Evolutionary conservation across 2,888 invertebrate genomes (phyloP).

Genomic region (Drosophila nr. perissopoda): DNA sequence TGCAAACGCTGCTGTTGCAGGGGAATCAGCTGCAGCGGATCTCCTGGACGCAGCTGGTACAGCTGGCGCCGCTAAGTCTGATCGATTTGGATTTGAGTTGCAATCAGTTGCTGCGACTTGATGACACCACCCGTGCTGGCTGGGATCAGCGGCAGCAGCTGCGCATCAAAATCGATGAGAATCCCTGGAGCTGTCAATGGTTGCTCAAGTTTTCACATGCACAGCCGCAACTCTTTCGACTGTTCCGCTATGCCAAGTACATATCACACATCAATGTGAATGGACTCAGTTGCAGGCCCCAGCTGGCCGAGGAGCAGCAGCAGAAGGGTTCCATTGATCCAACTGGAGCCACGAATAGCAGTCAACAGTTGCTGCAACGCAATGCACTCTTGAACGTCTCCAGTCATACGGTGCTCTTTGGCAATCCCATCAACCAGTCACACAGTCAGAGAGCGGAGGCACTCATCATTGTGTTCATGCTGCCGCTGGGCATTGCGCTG

Average conservation of each 20-base stretch:
- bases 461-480: conserved; percentile 82
- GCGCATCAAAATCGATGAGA: conserved; percentile 77
- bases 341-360: neutral
- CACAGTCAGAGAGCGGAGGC: conserved; percentile 82
- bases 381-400: conserved; percentile 61
- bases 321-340: neutral
- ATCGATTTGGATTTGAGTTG: conserved; percentile 63
- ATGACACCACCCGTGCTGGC: conserved; percentile 33
- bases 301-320: conserved; percentile 37
- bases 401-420: conserved; percentile 76
- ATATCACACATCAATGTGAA: conserved; percentile 84
- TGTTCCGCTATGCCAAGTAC: conserved; percentile 82
- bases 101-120: conserved; percentile 62
- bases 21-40: conserved; percentile 66
- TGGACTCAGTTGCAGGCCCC: conserved; percentile 80
- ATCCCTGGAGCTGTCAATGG: conserved; percentile 84
- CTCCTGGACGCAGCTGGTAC: conserved; percentile 55
- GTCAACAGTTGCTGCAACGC: conserved; percentile 4
- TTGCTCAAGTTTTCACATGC: conserved; percentile 77
- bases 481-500: conserved; percentile 82
- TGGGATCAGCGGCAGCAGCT: conserved; percentile 46
- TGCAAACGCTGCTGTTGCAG: conserved; percentile 65
- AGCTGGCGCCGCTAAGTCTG: conserved; percentile 35
- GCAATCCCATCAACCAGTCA: conserved; percentile 76
- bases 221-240: conserved; percentile 80